Base-by-base conservation (phyloP, 2,888 invertebrate genomes). In the Spicauda simplicius region DNA sequence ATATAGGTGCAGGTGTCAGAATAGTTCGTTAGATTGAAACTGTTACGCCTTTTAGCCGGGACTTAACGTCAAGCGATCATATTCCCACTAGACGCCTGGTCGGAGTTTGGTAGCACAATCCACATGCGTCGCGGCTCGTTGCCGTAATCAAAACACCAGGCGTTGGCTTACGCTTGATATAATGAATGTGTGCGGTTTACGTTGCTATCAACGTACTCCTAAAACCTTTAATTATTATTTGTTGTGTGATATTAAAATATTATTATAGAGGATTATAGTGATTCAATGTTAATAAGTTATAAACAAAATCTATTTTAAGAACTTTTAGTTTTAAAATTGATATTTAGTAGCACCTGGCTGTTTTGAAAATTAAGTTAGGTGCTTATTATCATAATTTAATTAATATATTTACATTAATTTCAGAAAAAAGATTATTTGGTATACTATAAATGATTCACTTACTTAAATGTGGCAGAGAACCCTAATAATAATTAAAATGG, bases 131-230 rank as follows among this genome's bases (percentile, higher is more conserved):
- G 63, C 68, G n/a, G 65, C 45, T 59, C 61, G 54, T 77, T 83
- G 83, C 83, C 75, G 58, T 67, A 37, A 74, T 69, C 68, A 74
- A 77, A 77, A 68, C 11, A 41, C 33, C 72, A 85, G 85, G 85
- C 82, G 80, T 54, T 41, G n/a, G 68, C 67, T 69, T 63, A 30
- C 16, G 25, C 16, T 30, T 50, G 0, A 50, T 16, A 59, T 48
- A 59, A 25, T 4, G 25, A 41, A 8, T 20, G 37, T 18, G 37
- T 56, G 48, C 48, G 48, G 16, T 48, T 16, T n/a, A 48, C 4
- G 12, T n/a, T 3, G 14, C 45, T 45, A 3, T n/a, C 45, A 45
- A 14, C 8, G 14, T 45, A n/a, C 2, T 14, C 14, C n/a, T 2
- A 45, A 14, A 45, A 33, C 33, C 10, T 45, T 45, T 45, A n/a